phyloP scores from a whole-genome alignment of 2,113 vertebrate species.

The Coptodon rendalli region DNA sequence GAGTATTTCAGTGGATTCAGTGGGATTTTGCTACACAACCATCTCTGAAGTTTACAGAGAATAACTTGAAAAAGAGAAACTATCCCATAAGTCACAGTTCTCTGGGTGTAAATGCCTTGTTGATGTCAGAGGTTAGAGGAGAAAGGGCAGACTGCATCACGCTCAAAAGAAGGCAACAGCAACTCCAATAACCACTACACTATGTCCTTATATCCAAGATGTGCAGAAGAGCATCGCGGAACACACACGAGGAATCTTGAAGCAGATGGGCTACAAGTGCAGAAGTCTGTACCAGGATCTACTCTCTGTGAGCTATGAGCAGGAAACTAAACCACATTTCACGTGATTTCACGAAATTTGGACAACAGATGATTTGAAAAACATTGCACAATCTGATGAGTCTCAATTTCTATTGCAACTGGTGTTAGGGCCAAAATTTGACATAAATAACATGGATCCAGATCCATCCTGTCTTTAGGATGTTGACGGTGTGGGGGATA shows the following conservation, averaged over 20 bases:
- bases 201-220: neutral
- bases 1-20: neutral
- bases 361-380: neutral
- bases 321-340: neutral
- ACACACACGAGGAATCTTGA: neutral
- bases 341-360: too few relatives aligned
- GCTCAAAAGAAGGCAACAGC: neutral
- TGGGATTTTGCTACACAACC: neutral
- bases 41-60: neutral
- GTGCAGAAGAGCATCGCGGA: neutral
- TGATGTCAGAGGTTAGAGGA: neutral
- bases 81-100: neutral
- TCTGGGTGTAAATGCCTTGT: neutral
- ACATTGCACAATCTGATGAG: neutral
- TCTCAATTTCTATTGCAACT: neutral
- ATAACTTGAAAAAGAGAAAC: neutral
- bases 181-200: neutral
- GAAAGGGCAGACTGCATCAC: neutral
- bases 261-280: neutral
- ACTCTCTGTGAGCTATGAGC: neutral
- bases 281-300: neutral
- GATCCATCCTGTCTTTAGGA: neutral
- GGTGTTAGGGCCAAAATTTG: neutral
- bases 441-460: neutral
- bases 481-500: neutral